Conservation (phyloP, 2,888 invertebrate genomes). For the Ferrisia virgata region DNA sequence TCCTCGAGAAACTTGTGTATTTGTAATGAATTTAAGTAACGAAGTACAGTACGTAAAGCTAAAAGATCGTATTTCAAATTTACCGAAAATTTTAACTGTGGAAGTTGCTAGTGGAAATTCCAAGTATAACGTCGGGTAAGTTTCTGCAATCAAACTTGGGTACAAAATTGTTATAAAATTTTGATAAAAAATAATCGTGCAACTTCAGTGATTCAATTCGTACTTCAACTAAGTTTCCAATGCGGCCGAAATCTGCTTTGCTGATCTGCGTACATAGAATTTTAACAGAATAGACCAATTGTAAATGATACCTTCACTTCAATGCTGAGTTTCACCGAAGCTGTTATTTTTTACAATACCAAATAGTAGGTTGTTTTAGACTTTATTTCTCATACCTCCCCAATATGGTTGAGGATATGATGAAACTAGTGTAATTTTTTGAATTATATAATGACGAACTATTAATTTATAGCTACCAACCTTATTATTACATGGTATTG, state of each 20-base stretch:
- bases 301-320: too few species aligned
- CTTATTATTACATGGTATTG: too few species aligned
- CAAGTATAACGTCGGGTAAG: slow-evolving; percentile 30
- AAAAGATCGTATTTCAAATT: not conserved
- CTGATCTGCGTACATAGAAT: too few species aligned
- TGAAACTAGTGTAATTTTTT: too few species aligned
- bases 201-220: slow-evolving; percentile 65
- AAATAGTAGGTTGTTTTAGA: too few species aligned
- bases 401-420: too few species aligned
- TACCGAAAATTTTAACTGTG: not conserved
- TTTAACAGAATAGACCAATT: too few species aligned
- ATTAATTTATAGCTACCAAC: too few species aligned
- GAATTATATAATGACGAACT: too few species aligned
- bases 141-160: not conserved
- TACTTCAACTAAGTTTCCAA: slow-evolving; percentile 58
- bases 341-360: too few species aligned
- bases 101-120: slow-evolving; percentile 38
- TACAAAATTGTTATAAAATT: not conserved
- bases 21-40: slow-evolving; percentile 43
- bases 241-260: slow-evolving; percentile 43
- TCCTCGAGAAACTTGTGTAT: not conserved
- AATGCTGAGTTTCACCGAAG: too few species aligned
- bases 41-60: slow-evolving; percentile 27
- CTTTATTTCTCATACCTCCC: too few species aligned
- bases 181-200: slow-evolving; percentile 52